These are phyloP conservation scores for Oligia latruncula DNA, from an alignment of 2,888 invertebrate species.

Conservation along the genomic window DNA sequence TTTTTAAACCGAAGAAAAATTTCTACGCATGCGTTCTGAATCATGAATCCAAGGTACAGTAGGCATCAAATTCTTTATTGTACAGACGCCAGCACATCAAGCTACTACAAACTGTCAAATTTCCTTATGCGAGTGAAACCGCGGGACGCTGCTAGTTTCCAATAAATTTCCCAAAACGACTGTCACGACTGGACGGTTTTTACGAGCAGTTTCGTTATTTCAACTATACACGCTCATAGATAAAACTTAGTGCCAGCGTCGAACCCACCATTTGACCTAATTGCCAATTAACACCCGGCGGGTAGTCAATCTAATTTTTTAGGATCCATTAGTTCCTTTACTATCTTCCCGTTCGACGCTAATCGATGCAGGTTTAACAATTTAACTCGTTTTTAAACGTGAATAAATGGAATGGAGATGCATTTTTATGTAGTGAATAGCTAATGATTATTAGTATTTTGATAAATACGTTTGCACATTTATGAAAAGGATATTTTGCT, in stretches of 20 bases:
- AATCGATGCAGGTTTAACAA: conserved; percentile 65
- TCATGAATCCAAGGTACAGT: too few relatives aligned
- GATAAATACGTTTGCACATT: background rate
- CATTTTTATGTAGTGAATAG: background rate
- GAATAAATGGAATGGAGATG: conserved; percentile 19
- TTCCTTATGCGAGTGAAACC: too few relatives aligned
- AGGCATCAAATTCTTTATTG: too few relatives aligned
- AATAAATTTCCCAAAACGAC: background rate
- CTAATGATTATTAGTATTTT: background rate
- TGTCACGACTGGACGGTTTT: background rate
- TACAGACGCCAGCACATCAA: too few relatives aligned
- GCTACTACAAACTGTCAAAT: too few relatives aligned
- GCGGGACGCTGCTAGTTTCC: background rate
- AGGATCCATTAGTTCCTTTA: conserved; percentile 65
- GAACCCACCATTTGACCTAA: conserved; percentile 69
- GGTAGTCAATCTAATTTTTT: conserved; percentile 73
- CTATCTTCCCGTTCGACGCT: conserved; percentile 49
- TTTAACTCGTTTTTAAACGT: conserved; percentile 58
- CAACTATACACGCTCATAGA: conserved; percentile 28
- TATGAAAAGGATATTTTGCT: background rate
- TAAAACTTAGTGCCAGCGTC: conserved; percentile 48
- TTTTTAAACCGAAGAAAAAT: too few relatives aligned
- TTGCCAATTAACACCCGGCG: conserved; percentile 75
- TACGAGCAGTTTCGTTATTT: background rate
- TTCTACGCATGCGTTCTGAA: too few relatives aligned